Conservation (phyloP, 2,113 vertebrate genomes). For the Athene noctua region DNA sequence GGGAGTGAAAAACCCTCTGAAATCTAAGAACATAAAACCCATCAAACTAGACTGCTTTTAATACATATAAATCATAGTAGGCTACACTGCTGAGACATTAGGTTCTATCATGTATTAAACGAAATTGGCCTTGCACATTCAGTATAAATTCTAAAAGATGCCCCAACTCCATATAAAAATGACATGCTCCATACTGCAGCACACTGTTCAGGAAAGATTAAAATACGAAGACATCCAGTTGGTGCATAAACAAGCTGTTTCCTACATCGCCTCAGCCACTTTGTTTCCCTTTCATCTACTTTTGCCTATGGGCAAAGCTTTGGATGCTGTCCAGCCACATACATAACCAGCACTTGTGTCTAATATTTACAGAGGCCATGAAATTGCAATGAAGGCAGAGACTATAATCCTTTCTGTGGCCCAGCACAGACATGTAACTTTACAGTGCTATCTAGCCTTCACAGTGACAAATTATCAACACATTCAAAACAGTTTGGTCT, state of each 20-base stretch:
- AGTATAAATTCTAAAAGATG: neutral
- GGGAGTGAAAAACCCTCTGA: neutral
- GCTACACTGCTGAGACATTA: neutral
- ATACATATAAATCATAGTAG: neutral
- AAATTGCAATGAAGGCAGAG: neutral
- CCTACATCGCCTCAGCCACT: neutral
- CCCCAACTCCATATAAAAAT: neutral
- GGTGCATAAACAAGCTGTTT: neutral
- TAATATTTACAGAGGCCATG: neutral
- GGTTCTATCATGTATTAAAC: neutral
- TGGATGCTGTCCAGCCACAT: neutral
- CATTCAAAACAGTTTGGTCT: neutral
- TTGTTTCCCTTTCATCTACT: neutral
- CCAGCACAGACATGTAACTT: neutral
- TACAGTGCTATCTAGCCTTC: neutral
- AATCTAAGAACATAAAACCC: neutral
- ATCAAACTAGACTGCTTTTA: neutral
- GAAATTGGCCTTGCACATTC: neutral
- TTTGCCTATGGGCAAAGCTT: neutral
- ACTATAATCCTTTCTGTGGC: neutral
- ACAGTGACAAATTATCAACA: neutral
- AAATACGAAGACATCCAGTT: neutral
- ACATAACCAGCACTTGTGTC: neutral
- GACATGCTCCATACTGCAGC: neutral
- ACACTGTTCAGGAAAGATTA: neutral